Evolutionary conservation across 2,797 vertebrate species (phyloP).

Genomic region (Antrozous pallidus): DNA sequence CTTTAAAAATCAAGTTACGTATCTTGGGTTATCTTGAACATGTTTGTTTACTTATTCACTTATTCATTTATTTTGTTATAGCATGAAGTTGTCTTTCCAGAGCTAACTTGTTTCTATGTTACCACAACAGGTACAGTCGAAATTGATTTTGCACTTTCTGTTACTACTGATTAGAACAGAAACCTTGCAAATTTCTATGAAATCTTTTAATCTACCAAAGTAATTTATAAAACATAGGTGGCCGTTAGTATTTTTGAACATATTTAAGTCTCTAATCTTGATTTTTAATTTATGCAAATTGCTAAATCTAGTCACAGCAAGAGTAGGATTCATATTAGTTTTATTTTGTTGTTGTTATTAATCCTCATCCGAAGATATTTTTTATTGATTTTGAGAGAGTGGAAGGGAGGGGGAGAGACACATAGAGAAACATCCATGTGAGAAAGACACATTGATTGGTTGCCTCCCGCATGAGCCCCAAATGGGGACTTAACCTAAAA

Average conservation of each 20-base stretch:
- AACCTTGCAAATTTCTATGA: neutral
- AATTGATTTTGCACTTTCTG: constrained; percentile 16
- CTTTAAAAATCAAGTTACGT: neutral
- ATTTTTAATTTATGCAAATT: neutral
- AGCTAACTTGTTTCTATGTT: neutral
- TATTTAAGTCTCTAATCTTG: neutral
- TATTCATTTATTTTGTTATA: neutral
- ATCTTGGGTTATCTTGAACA: neutral
- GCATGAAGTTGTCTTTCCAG: neutral
- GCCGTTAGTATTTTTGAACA: neutral
- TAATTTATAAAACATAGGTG: neutral
- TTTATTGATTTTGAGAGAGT: too few relatives aligned
- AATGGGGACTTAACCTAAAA: too few relatives aligned
- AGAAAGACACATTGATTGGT: too few relatives aligned
- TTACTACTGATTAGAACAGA: constrained; percentile 5
- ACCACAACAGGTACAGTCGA: neutral
- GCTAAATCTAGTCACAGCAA: neutral
- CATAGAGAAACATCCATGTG: too few relatives aligned
- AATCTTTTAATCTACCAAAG: neutral
- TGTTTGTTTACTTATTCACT: neutral
- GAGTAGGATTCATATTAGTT: neutral
- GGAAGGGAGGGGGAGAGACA: too few relatives aligned
- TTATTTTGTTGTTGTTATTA: neutral
- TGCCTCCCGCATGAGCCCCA: too few relatives aligned
- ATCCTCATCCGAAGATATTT: too few relatives aligned